Percentiles rank a stretch among this genome's conserved stretches.
These are phyloP conservation scores for Nematopogon swammerdamellus DNA, from an alignment of 2,888 invertebrate genomes.

Conservation along the genomic window DNA sequence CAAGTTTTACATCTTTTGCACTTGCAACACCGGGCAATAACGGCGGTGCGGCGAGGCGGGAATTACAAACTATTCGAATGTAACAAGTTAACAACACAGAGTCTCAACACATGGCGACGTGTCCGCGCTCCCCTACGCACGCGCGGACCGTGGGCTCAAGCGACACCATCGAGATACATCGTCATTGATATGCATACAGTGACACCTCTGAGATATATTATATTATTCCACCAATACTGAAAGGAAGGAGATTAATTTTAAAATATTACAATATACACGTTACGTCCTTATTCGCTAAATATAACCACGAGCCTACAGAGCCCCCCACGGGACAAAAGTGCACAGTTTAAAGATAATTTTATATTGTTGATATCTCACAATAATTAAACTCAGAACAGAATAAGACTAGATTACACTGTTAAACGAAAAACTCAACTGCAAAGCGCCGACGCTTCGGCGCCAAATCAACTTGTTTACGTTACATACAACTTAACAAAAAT, in stretches of 20 bases:
- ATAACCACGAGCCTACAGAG: conserved; percentile 47
- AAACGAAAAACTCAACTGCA: neutral
- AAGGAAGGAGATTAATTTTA: conserved; percentile 52
- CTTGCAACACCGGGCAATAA: conserved; percentile 15
- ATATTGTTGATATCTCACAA: conserved; percentile 29
- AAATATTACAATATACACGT: conserved; percentile 39
- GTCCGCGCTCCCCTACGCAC: conserved; percentile 1
- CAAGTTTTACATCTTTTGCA: conserved; percentile 24
- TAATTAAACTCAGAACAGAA: conserved; percentile 38
- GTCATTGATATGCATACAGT: neutral
- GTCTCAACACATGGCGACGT: conserved; percentile 12
- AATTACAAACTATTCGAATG: conserved; percentile 44
- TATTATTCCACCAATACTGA: conserved; percentile 32
- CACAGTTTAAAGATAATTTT: conserved; percentile 50
- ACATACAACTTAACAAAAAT: conserved; percentile 10
- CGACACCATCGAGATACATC: neutral
- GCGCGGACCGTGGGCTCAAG: neutral
- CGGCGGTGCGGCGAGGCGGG: conserved; percentile 26
- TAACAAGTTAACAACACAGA: conserved; percentile 46
- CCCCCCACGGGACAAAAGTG: conserved; percentile 32
- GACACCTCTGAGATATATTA: neutral
- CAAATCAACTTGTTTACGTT: neutral
- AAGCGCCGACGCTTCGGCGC: neutral
- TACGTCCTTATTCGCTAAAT: conserved; percentile 51
- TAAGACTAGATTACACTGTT: conserved; percentile 59